A percentile compares a stretch with the other conserved stretches of the same genome.
Conservation (phyloP, 2,888 invertebrate species). For the Heteromurus nitidus region DNA sequence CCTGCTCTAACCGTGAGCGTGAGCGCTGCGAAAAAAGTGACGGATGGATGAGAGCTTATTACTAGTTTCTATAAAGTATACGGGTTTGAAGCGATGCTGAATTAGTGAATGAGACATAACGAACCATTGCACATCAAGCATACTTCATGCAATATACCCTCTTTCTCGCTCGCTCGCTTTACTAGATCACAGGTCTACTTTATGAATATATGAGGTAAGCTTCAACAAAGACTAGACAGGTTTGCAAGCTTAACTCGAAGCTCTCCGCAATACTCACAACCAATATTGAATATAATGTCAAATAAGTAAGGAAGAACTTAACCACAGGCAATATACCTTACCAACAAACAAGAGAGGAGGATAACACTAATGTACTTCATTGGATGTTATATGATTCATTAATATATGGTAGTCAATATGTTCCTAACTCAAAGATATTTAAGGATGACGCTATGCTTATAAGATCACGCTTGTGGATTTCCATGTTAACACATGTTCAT, state of each 20-base stretch:
- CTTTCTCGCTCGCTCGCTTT: not conserved
- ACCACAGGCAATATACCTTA: conserved; percentile 50
- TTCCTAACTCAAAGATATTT: no score
- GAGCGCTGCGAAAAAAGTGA: not conserved
- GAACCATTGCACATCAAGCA: conserved; percentile 43
- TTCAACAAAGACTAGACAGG: no score
- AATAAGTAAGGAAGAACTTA: conserved; percentile 41
- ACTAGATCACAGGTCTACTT: no score
- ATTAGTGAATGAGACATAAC: conserved; percentile 59
- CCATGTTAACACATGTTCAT: no score
- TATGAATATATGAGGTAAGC: no score
- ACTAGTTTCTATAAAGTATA: conserved; percentile 44
- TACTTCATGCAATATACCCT: not conserved
- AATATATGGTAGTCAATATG: no score
- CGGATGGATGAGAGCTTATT: conserved; percentile 11
- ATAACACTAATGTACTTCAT: conserved; percentile 13
- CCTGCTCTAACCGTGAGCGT: no score
- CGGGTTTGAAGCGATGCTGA: conserved; percentile 37
- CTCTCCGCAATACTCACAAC: conserved; percentile 19
- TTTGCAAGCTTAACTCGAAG: conserved; percentile 30
- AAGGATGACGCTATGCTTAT: no score
- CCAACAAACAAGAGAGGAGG: conserved; percentile 50
- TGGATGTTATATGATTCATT: no score
- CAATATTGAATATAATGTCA: conserved; percentile 56
- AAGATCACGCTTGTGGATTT: no score